Percentiles rank a stretch among this genome's conserved stretches.
Evolutionary conservation across 2,888 invertebrate species (phyloP).

Genomic region (Noctua janthina): DNA sequence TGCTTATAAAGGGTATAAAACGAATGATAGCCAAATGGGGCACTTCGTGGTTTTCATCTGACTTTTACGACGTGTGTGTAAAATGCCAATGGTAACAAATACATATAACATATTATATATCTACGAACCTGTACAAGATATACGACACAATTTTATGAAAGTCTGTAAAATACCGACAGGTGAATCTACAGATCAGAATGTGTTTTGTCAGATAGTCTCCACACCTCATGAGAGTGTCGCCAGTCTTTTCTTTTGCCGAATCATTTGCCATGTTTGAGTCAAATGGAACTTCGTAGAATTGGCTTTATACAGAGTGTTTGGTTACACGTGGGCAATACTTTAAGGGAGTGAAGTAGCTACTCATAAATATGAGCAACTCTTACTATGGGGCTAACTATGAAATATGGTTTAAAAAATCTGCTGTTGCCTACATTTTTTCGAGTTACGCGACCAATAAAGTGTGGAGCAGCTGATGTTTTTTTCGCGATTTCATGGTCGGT

Average conservation of each 20-base stretch:
- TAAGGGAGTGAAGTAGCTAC: too few relatives aligned
- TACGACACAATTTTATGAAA: slow-evolving; percentile 42
- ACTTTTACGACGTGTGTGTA: slow-evolving; percentile 74
- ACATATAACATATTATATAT: slow-evolving; percentile 12
- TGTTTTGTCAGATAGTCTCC: background rate
- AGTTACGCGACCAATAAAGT: too few relatives aligned
- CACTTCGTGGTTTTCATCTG: slow-evolving; percentile 73
- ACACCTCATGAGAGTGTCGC: background rate
- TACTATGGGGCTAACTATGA: too few relatives aligned
- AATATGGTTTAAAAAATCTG: too few relatives aligned
- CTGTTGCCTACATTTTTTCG: too few relatives aligned
- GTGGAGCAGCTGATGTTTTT: too few relatives aligned
- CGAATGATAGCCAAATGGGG: slow-evolving; percentile 71
- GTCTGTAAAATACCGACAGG: slow-evolving; percentile 1
- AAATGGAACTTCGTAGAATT: background rate
- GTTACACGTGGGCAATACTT: too few relatives aligned
- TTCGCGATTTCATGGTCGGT: too few relatives aligned
- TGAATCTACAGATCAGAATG: slow-evolving; percentile 7
- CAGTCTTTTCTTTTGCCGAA: background rate
- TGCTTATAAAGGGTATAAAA: slow-evolving; percentile 71
- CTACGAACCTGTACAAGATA: slow-evolving; percentile 12
- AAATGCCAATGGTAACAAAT: slow-evolving; percentile 71
- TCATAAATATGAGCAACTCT: too few relatives aligned
- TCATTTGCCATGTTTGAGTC: background rate
- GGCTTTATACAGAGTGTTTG: background rate